Evolutionary conservation across 1,140 invertebrate species (phyloP).

Genomic region (Lanistes nyassanus): DNA sequence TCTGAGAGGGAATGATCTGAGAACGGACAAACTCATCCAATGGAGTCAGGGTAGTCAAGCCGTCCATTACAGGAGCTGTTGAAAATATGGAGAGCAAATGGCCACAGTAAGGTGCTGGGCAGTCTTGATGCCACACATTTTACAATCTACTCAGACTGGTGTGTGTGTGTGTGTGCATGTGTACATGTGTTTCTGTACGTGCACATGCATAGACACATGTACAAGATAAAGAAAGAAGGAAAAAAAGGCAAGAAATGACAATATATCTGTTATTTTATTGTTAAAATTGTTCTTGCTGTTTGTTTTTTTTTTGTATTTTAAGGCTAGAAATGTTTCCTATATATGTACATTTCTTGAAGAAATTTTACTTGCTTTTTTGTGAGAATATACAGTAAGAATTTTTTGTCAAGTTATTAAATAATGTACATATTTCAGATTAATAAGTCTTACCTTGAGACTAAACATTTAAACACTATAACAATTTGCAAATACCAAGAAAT

Average conservation of each 20-base stretch:
- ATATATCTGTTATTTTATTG: too few species aligned
- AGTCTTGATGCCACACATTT: not conserved
- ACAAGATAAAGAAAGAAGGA: constrained; percentile 6
- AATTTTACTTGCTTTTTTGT: too few species aligned
- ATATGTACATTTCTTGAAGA: too few species aligned
- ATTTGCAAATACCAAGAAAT: too few species aligned
- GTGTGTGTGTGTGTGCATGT: not conserved
- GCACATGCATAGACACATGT: constrained; percentile 4
- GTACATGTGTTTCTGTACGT: not conserved
- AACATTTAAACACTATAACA: too few species aligned
- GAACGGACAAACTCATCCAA: constrained; percentile 47
- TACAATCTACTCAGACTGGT: not conserved
- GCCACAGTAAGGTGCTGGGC: not conserved
- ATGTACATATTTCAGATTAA: too few species aligned
- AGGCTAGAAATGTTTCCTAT: too few species aligned
- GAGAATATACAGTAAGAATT: too few species aligned
- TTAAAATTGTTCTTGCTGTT: too few species aligned
- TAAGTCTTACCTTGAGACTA: too few species aligned
- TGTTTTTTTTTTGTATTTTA: too few species aligned
- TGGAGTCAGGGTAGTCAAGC: not conserved
- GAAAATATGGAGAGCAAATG: not conserved
- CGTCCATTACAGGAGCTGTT: constrained; percentile 16
- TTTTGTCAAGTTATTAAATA: too few species aligned
- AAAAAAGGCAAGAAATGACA: not conserved
- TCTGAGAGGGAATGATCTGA: constrained; percentile 31